These are phyloP conservation scores for Limenitis camilla DNA, from an alignment of 2,888 invertebrate genomes.

Conservation along the genomic window DNA sequence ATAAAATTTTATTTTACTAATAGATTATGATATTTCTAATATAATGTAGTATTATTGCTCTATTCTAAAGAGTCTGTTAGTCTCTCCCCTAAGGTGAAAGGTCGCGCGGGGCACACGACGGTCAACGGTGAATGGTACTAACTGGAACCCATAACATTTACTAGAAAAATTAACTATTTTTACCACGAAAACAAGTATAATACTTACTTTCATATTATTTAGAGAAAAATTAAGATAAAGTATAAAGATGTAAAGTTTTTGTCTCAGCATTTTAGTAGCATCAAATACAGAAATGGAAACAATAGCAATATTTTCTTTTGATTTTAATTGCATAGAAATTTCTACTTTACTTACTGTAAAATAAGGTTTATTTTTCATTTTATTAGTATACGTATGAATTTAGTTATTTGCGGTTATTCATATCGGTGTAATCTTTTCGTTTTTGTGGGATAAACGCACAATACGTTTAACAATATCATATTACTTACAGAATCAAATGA, in stretches of 20 bases:
- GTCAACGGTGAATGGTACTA: constrained; percentile 67
- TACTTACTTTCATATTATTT: neutral
- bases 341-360: too few species aligned
- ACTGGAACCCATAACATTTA: constrained; percentile 41
- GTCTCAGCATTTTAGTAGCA: too few species aligned
- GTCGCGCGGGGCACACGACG: constrained; percentile 64
- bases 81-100: constrained; percentile 65
- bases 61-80: constrained; percentile 36
- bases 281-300: too few species aligned
- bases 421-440: too few species aligned
- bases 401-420: too few species aligned
- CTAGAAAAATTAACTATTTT: constrained; percentile 6
- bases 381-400: too few species aligned
- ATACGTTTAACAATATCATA: too few species aligned
- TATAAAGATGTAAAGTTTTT: neutral
- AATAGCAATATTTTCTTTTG: too few species aligned
- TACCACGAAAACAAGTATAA: constrained; percentile 5
- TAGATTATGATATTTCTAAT: neutral
- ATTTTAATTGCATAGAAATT: too few species aligned
- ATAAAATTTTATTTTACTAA: neutral
- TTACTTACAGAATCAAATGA: too few species aligned
- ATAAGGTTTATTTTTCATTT: neutral
- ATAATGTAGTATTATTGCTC: constrained; percentile 1
- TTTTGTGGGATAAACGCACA: too few species aligned
- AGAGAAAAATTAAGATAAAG: neutral